Base-by-base conservation (phyloP, 1,140 invertebrate species). In the Pinna nobilis region DNA sequence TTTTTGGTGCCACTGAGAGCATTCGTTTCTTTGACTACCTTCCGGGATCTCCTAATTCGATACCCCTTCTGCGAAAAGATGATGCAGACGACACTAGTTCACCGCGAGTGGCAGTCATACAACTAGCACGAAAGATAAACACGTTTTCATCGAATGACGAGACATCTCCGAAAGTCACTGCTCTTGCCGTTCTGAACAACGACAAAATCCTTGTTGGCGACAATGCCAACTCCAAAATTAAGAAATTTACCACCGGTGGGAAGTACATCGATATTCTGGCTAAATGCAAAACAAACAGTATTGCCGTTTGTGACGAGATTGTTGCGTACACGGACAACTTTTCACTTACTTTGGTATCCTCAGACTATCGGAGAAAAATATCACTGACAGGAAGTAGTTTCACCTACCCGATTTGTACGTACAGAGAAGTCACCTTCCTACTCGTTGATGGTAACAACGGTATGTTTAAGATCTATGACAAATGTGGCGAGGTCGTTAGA, bases 221-320 rank as follows among this genome's bases (percentile, higher is more conserved):
- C 33, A 53, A 64, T 53, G 59, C 47, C 5, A 70, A 70, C n/a
- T 39, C 59, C 53, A 70, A 70, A 55, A 70, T 70, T 20, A 70
- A 70, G 32, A 64, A 53, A 32, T 64, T 55, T 32, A 51, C 25
- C 5, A n/a, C 49, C n/a, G 32, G 30, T 50, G 69, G 69, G 28
- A 59, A 63, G 33, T 60, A 39, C 13, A 37, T 53, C 4, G 49
- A 70, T 0, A 53, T 60, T 4, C 23, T 70, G 7, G 6, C 28
- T n/a, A 63, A 25, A 49, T n/a, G 20, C 4, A 49, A 39, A 3
- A 37, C 69, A n/a, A 55, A 57, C 15, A 64, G 69, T 28, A 51
- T 70, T 41, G 35, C 69, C 20, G 60, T 35, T 9, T 41, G 60
- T 23, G 69, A 70, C 23, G 69, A 70, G 32, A 37, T 39, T 25